phyloP scores from a whole-genome alignment of 2,888 invertebrate species.

The Caradrina clavipalpis region DNA sequence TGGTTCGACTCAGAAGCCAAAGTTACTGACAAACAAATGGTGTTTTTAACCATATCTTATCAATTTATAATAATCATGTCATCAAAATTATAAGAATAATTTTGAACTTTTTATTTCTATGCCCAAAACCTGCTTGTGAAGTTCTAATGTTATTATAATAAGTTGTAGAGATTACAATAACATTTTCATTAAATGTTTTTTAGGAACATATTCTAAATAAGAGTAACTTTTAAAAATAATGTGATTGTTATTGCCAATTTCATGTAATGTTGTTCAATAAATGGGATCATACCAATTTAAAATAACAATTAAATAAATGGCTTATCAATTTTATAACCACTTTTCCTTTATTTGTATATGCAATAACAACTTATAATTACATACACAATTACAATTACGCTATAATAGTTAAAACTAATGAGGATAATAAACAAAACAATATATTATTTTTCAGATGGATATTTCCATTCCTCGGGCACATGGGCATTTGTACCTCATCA shows the following conservation, averaged over 20 bases:
- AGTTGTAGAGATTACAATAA: not conserved
- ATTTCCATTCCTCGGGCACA: conserved; percentile 99
- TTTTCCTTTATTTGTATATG: conserved; percentile 20
- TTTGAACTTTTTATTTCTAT: not conserved
- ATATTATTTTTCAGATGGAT: conserved; percentile 93
- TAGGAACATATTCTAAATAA: no score
- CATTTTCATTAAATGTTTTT: not conserved
- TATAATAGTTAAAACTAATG: conserved; percentile 17
- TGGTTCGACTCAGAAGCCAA: conserved; percentile 8
- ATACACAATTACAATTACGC: not conserved
- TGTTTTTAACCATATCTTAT: not conserved
- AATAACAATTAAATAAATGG: not conserved
- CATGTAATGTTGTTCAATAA: not conserved
- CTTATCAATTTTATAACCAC: conserved; percentile 30
- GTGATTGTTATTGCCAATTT: not conserved
- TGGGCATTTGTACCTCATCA: conserved; percentile 97
- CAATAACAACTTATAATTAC: conserved; percentile 17
- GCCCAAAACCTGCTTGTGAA: not conserved
- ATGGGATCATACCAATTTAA: not conserved
- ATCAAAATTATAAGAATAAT: no score
- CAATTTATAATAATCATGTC: no score
- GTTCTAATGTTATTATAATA: not conserved
- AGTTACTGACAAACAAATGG: not conserved
- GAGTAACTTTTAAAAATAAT: not conserved
- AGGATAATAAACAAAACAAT: conserved; percentile 36